Evolutionary conservation across 2,888 invertebrate genomes (phyloP), one percentile per base, ranked within the genome.

Genomic region (Xylocampa areola): DNA sequence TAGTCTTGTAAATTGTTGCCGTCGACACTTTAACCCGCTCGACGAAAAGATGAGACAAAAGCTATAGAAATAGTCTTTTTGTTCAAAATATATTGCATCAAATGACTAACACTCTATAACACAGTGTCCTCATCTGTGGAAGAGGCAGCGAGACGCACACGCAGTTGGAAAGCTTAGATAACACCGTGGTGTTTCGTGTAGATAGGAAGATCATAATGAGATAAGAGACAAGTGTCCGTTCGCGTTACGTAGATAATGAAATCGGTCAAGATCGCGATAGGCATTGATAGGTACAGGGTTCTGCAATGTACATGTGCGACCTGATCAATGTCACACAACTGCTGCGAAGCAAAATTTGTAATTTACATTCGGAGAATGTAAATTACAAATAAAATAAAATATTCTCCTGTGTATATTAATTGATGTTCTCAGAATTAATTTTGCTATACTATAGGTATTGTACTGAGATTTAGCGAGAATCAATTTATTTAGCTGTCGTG

Each of bases 181-280:
- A 53, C 14, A 41, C 19, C 50, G 55, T 39, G 51, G 36, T 68
- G 55, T 73, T 59, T 61, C 37, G 48, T 67, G 57, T 40, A 66
- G 79, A 79, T 79, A 80, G 41, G 41, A 49, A 75, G 79, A 78
- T 78, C 67, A 65, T 66, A 67, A 51, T 49, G 50, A 39, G 79
- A 79, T 79, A 80, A 79, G 51, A 64, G 63, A 67, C 53, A 41
- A 76, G 70, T 76, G 76, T 63, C 59, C 72, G 55, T 53, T 62
- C 43, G 47, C 57, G 47, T 54, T 44, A 43, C 35, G 14, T 27
- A 63, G 69, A 77, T 77, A 79, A 47, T 64, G 37, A 70, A 72
- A 62, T 67, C 71, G 63, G 68, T 61, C 68, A 60, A 58, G 64
- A 57, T 30, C 65, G 37, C 21, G 35, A 16, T 11, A 32, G n/a